Evolutionary conservation across 2,888 invertebrate species (phyloP), one percentile per base, ranked within the genome.

Genomic region (Halictus ligatus): DNA sequence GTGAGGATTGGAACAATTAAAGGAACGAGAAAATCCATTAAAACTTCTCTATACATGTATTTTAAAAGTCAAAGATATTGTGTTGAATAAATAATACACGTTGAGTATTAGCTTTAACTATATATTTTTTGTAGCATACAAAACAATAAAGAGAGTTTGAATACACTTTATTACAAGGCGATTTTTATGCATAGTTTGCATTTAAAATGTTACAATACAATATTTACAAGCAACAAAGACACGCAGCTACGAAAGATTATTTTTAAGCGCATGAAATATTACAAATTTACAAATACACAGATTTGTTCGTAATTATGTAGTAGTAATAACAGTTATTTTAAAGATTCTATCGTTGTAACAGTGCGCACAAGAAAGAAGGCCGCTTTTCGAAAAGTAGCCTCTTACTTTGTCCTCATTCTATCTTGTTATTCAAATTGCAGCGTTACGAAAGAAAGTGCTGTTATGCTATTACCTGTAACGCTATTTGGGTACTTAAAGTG

Each of bases 1-100:
- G 98, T 92, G 97, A 97, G 35, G 98, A 98, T 92, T 98, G 97
- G 97, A 96, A 97, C 80, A 96, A 96, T 85, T 90, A 83, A 75
- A 58, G 29, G 21, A 40, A 40, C 25, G 8, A 15, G 29, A 29
- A 67, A 18, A 43, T 69, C 25, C 15, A 43, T 58, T n/a, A 12
- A 15, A 21, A 8, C 35, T 21, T n/a, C n/a, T 60, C 12, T 18
- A 29, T 40, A 58, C 58, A 29, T 46, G 25, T 1, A 72, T 25
- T 12, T 81, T 72, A 60, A 21, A 60, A 58, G 12, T 18, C 25
- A 15, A 43, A n/a, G 71, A 2, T 69, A 48, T 67, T 50, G 13
- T 60, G 25, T 64, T n/a, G 75, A 80, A 67, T 74, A 83, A 72
- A 43, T 43, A 72, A 35, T 54, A 21, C n/a, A n/a, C 25, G 78